Conservation (phyloP, 2,888 invertebrate genomes). For the Sesamia inferens region DNA sequence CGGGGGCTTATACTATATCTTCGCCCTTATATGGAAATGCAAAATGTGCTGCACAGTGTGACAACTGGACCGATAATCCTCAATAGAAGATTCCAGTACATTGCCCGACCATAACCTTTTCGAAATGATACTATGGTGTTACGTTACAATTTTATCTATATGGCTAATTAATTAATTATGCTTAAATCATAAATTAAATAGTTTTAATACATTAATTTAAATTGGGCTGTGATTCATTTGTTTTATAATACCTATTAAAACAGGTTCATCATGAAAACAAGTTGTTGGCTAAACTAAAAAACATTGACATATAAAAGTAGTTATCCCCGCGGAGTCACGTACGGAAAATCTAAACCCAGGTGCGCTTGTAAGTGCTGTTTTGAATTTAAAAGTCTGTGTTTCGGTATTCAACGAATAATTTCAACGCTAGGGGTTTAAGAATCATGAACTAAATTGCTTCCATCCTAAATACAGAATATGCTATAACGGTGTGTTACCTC, state of each 20-base stretch:
- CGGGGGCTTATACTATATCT: not conserved
- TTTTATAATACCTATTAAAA: not conserved
- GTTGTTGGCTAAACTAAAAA: not conserved
- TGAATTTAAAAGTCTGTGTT: too few relatives aligned
- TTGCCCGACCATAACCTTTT: constrained; percentile 35
- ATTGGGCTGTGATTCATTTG: not conserved
- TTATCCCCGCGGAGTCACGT: not conserved
- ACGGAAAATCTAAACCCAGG: not conserved
- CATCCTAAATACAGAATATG: not conserved
- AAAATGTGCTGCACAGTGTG: too few relatives aligned
- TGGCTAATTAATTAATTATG: too few relatives aligned
- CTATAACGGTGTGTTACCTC: not conserved
- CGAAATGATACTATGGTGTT: constrained; percentile 16
- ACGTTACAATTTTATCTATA: not conserved
- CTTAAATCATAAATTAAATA: too few relatives aligned
- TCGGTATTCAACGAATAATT: too few relatives aligned
- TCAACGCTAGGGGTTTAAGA: not conserved
- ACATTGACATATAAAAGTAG: not conserved
- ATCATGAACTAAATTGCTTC: not conserved
- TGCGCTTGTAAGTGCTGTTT: not conserved
- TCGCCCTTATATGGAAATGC: constrained; percentile 1
- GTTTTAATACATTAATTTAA: not conserved
- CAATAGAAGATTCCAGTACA: constrained; percentile 24
- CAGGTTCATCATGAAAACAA: not conserved
- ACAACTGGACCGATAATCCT: not conserved